These are phyloP conservation scores for Zeuzera pyrina DNA, from an alignment of 2,888 invertebrate species.

Conservation along the genomic window DNA sequence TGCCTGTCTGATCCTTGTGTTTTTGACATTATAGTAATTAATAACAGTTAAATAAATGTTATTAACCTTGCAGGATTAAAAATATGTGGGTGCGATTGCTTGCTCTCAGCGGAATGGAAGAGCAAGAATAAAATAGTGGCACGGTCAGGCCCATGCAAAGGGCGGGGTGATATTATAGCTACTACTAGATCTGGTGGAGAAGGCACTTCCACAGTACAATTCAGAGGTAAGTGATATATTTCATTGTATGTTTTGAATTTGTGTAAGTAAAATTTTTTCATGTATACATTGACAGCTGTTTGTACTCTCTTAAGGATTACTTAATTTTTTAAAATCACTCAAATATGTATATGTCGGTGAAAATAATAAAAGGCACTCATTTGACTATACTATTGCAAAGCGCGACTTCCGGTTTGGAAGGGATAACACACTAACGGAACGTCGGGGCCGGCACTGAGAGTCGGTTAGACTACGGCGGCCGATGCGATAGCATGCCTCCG, in stretches of 20 bases:
- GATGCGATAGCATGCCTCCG: too few relatives aligned
- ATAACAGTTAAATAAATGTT: too few relatives aligned
- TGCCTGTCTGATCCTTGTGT: too few relatives aligned
- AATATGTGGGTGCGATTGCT: conserved; percentile 96
- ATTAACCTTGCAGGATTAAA: conserved; percentile 78
- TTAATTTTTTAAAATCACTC: background rate
- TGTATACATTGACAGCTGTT: background rate
- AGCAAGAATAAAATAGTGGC: conserved; percentile 97
- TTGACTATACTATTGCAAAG: too few relatives aligned
- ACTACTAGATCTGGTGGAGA: conserved; percentile 89
- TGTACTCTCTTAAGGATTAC: background rate
- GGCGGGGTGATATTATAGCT: conserved; percentile 92
- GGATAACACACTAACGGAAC: too few relatives aligned
- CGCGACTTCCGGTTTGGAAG: too few relatives aligned
- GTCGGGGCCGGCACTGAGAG: too few relatives aligned
- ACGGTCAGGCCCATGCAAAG: conserved; percentile 92
- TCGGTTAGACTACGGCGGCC: too few relatives aligned
- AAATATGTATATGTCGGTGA: too few relatives aligned
- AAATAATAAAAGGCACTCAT: too few relatives aligned
- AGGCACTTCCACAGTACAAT: conserved; percentile 92
- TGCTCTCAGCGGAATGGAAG: conserved; percentile 98
- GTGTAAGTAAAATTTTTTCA: too few relatives aligned
- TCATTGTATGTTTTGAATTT: background rate
- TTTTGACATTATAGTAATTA: too few relatives aligned
- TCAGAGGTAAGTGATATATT: conserved; percentile 74